Base-by-base conservation (phyloP, 2,113 vertebrate genomes). In the Cyphomyrus plagiostoma region DNA sequence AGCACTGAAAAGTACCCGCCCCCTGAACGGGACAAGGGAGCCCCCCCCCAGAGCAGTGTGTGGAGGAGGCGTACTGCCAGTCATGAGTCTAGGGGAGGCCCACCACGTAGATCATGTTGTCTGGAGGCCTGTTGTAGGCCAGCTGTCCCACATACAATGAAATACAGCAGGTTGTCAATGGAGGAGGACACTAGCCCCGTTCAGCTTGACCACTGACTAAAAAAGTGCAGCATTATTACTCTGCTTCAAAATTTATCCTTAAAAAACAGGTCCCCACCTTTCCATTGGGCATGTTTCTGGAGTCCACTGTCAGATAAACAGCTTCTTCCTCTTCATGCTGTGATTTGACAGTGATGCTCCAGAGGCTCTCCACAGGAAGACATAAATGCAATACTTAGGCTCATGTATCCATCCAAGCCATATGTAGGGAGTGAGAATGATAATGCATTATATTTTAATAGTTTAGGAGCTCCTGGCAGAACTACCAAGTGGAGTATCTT, bases 71-170 rank as follows among this genome's bases (percentile, higher is more conserved):
- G 8, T 84, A 39, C 58, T 48, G 89, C 84, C 84, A 70, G 58
- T 30, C 58, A 58, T 87, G 56, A 89, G 46, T 50, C 23, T 90
- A 46, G 87, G n/a, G 89, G 85, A 58, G 80, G 80, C 56, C 80
- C 26, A 39, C 91, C 91, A 89, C 91, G 91, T 92, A 91, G 92
- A 93, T 95, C 93, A 90, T 89, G 91, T 95, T 95, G 92, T 93
- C 50, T 66, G 86, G 82, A 92, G 93, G 94, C 93, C 93, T 95
- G 93, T 93, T 93, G 92, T 92, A 91, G 91, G 91, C 91, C 93
- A 92, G 92, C 88, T 90, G 90, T 90, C 87, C 45, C 77, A 89
- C 88, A 52, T 86, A 87, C 90, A 89, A 26, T 39, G 88, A 89
- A 86, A 70, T 58, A 80, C 74, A 52, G 86, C 70, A 42, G 19